Evolutionary conservation across 2,113 vertebrate genomes (phyloP).

Genomic region (Larimichthys crocea): DNA sequence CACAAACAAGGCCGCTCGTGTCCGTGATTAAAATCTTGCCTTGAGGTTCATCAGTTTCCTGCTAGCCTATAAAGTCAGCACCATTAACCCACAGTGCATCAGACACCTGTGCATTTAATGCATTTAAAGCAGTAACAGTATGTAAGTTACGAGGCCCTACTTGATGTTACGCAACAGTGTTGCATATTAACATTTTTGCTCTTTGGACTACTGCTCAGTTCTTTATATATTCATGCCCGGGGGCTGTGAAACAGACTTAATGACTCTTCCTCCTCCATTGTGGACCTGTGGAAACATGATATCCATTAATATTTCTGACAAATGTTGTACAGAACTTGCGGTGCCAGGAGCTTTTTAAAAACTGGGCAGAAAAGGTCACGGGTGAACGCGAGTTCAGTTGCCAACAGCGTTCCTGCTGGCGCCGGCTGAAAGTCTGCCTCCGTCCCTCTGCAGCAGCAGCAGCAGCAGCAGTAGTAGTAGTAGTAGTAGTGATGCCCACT

Average conservation of each 20-base stretch:
- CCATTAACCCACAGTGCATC: conserved; percentile 34
- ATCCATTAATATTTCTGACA: conserved; percentile 54
- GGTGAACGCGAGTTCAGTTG: conserved; percentile 50
- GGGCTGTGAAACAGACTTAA: conserved; percentile 37
- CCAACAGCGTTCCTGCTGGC: conserved; percentile 27
- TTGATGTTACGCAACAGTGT: not conserved
- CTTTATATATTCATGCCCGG: conserved; percentile 37
- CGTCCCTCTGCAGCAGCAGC: conserved; percentile 19
- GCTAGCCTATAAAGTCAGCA: conserved; percentile 36
- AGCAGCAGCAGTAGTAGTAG: not conserved
- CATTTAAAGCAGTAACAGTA: not conserved
- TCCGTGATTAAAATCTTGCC: conserved; percentile 30
- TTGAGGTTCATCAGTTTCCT: conserved; percentile 60
- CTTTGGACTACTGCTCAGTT: conserved; percentile 23
- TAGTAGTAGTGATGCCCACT: conserved; percentile 1
- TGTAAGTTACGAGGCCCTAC: not conserved
- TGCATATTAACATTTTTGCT: conserved; percentile 15
- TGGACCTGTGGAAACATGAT: conserved; percentile 38
- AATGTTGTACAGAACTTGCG: conserved; percentile 39
- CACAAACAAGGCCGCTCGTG: conserved; percentile 1
- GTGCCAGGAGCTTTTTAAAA: conserved; percentile 37
- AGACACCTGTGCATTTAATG: not conserved
- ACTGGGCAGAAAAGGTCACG: conserved; percentile 55
- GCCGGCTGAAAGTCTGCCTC: conserved; percentile 48
- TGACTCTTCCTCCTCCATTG: conserved; percentile 34